Evolutionary conservation across 2,888 invertebrate species (phyloP), one percentile per base, ranked within the genome.

Genomic region (Lacanobia oleracea): DNA sequence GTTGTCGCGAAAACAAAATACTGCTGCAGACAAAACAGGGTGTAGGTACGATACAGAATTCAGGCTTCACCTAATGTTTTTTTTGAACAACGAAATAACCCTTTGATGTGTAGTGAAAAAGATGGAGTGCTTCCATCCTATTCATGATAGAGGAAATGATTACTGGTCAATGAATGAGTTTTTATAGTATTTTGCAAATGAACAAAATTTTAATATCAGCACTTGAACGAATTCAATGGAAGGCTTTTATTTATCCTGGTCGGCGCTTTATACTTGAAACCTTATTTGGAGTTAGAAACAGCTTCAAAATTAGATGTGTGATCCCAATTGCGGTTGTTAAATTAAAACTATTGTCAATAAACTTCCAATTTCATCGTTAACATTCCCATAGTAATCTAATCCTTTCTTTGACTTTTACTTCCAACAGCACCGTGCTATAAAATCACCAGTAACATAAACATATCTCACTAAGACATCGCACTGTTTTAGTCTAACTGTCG

Each of bases 1-100:
- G 86, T 91, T 94, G 95, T 95, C 95, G 93, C 91, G 91, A 93
- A 94, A 95, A 95, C 95, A 95, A 96, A 95, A 95, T 94, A 93
- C 93, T 89, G 90, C 89, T 85, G 87, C 88, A 91, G 91, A 93
- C 91, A 93, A 93, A 92, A 91, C 88, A 87, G 77, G 67, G 77
- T 75, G 82, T 78, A 79, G 67, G 74, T 83, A 75, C 70, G 78
- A 86, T 77, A 73, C 75, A 77, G 83, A 70, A 83, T 87, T 84
- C 81, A 79, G 76, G 50, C 75, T 79, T 51, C 67, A 77, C 76
- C 67, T 82, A 75, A 61, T 66, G 66, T 67, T 73, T 74, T 70
- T 72, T 78, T 83, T 57, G 62, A 53, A 59, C 56, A 53, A 67
- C 23, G 18, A 60, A 77, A 72, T 79, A 67, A 79, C 61, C 79